Conservation (phyloP, 2,113 vertebrate genomes). For the Madoqua kirkii region DNA sequence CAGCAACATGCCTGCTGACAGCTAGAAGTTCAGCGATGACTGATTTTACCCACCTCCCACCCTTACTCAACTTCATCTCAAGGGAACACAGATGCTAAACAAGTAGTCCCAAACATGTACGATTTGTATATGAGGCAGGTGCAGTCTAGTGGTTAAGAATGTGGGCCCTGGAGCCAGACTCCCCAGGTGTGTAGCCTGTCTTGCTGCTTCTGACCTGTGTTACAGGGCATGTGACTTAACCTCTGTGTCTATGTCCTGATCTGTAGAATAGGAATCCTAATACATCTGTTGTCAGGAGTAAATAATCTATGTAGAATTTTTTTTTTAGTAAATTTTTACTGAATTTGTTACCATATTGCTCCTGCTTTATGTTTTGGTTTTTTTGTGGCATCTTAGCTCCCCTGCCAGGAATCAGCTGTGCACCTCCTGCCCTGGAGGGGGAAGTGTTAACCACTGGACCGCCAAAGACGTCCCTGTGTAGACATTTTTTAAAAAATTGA, state of each 20-base stretch:
- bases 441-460: not conserved
- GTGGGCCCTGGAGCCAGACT: not conserved
- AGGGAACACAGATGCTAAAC: not conserved
- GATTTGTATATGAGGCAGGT: not conserved
- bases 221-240: not conserved
- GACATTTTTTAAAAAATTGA: accelerated
- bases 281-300: not conserved
- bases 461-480: accelerated
- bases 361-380: not conserved
- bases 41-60: not conserved
- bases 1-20: not conserved
- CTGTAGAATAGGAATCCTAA: not conserved
- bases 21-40: not conserved
- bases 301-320: not conserved
- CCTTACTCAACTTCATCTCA: not conserved
- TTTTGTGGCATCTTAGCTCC: not conserved
- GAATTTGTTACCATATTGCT: not conserved
- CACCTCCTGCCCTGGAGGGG: not conserved
- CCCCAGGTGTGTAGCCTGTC: not conserved
- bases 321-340: not conserved
- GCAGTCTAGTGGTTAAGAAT: not conserved
- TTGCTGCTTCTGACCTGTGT: not conserved
- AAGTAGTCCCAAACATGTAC: not conserved
- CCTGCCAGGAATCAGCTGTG: not conserved
- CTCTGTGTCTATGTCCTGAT: not conserved